Evolutionary conservation across 1,140 invertebrate genomes (phyloP).

Genomic region (Pantala flavescens): DNA sequence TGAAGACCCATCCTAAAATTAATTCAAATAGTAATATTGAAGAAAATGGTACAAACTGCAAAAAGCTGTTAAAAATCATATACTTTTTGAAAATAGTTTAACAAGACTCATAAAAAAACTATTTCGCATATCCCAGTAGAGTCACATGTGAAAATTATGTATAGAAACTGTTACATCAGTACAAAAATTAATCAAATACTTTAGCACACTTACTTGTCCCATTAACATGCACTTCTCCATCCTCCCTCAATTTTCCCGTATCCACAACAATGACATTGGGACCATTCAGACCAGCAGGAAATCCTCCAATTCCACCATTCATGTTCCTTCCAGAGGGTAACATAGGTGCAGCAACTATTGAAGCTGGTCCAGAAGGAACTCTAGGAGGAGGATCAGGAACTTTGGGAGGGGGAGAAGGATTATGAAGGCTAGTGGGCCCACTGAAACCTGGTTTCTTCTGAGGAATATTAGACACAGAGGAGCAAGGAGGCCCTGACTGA

Average conservation of each 20-base stretch:
- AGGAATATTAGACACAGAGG: neutral
- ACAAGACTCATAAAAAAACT: too few relatives aligned
- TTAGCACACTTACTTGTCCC: neutral
- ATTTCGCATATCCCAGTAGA: too few relatives aligned
- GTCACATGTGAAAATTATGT: too few relatives aligned
- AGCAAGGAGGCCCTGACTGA: neutral
- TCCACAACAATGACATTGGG: slow-evolving; percentile 54
- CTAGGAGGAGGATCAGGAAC: slow-evolving; percentile 28
- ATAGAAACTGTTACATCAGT: too few relatives aligned
- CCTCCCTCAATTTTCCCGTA: slow-evolving; percentile 46
- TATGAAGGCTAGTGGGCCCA: neutral
- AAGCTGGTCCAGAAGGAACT: neutral
- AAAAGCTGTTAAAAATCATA: too few relatives aligned
- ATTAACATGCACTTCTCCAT: slow-evolving; percentile 20
- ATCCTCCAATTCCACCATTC: slow-evolving; percentile 24
- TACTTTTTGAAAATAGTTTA: too few relatives aligned
- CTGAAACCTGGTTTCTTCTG: neutral
- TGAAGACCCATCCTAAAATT: too few relatives aligned
- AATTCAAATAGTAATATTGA: too few relatives aligned
- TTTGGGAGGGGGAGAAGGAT: slow-evolving; percentile 23
- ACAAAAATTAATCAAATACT: too few relatives aligned
- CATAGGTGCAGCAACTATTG: neutral
- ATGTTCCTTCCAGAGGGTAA: slow-evolving; percentile 20
- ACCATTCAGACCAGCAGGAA: slow-evolving; percentile 27
- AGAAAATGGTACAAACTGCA: too few relatives aligned